phyloP scores from a whole-genome alignment of 2,888 invertebrate species.

The Beris morrisii region DNA sequence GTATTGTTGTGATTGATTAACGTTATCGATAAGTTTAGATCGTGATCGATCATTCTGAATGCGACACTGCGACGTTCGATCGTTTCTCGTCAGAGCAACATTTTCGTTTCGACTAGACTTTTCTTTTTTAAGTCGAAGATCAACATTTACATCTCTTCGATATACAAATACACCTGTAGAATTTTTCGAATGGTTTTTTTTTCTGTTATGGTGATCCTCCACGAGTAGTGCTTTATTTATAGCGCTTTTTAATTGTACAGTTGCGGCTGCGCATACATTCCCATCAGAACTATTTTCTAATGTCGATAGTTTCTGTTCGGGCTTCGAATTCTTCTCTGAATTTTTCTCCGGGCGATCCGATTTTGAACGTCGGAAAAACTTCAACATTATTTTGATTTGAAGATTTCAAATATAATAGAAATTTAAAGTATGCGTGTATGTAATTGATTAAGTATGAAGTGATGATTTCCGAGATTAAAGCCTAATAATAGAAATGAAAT shows the following conservation, averaged over 20 bases:
- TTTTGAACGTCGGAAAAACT: slow-evolving; percentile 48
- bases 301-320: slow-evolving; percentile 23
- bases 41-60: slow-evolving; percentile 34
- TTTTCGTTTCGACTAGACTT: slow-evolving; percentile 36
- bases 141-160: slow-evolving; percentile 15
- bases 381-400: slow-evolving; percentile 45
- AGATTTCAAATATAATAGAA: no score
- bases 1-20: slow-evolving; percentile 23
- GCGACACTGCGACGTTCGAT: slow-evolving; percentile 29
- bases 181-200: slow-evolving; percentile 15
- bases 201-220: background rate
- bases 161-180: background rate
- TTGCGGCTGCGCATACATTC: slow-evolving; percentile 27
- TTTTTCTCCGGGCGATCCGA: slow-evolving; percentile 21
- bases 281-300: slow-evolving; percentile 19
- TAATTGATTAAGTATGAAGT: slow-evolving; percentile 23
- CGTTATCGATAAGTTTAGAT: slow-evolving; percentile 34
- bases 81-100: slow-evolving; percentile 34
- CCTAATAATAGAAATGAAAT: slow-evolving; percentile 31
- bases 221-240: slow-evolving; percentile 33
- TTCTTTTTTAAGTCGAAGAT: slow-evolving; percentile 26
- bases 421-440: background rate
- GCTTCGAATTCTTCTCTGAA: slow-evolving; percentile 8
- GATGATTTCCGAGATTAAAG: slow-evolving; percentile 4
- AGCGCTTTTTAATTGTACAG: slow-evolving; percentile 6